Evolutionary conservation across 2,113 vertebrate genomes (phyloP).

Genomic region (Gasterosteus aculeatus): DNA sequence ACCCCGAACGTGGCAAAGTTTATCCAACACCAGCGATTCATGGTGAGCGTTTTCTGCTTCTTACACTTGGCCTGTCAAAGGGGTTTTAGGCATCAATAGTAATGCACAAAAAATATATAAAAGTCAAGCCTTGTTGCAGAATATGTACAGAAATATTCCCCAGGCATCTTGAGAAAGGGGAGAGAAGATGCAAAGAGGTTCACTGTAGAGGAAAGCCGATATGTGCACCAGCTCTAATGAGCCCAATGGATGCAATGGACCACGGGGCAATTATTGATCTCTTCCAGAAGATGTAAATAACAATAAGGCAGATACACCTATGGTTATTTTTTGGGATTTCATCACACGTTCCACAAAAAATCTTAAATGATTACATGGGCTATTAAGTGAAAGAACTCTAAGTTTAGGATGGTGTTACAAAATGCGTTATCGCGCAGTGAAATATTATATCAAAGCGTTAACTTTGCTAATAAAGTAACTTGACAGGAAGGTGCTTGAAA

Average conservation of each 20-base stretch:
- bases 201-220: slow-evolving; percentile 20
- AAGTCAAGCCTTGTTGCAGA: not conserved
- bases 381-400: not conserved
- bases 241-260: slow-evolving; percentile 62
- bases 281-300: slow-evolving; percentile 22
- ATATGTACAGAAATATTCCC: not conserved
- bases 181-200: slow-evolving; percentile 33
- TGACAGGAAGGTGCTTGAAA: not conserved
- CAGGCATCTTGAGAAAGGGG: not conserved
- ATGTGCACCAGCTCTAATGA: slow-evolving; percentile 44
- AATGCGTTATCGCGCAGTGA: not conserved
- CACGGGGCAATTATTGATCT: slow-evolving; percentile 62
- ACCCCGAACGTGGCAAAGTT: not conserved
- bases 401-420: not conserved
- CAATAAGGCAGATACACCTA: slow-evolving; percentile 12
- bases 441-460: not conserved
- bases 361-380: not conserved
- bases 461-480: slow-evolving; percentile 8
- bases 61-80: slow-evolving; percentile 12
- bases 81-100: slow-evolving; percentile 8
- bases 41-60: not conserved
- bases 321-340: slow-evolving; percentile 12
- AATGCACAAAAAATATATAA: not conserved
- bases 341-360: not conserved
- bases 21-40: not conserved